phyloP scores from a whole-genome alignment of 2,888 invertebrate species.

The Ptilodon capucinus region DNA sequence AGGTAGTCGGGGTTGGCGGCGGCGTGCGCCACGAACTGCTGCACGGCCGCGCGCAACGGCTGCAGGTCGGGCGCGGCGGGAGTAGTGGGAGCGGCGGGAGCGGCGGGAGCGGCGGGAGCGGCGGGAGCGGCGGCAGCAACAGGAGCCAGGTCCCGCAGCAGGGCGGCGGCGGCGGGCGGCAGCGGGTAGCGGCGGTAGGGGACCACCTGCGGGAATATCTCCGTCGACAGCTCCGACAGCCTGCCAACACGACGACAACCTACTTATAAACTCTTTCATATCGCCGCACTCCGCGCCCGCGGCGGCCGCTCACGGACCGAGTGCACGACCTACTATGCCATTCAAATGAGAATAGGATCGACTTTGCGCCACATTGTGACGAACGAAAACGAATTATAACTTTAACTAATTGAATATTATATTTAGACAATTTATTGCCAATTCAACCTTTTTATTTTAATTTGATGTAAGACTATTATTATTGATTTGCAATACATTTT shows the following conservation, averaged over 20 bases:
- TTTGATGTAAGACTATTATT: too few species aligned
- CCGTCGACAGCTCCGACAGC: slow-evolving; percentile 38
- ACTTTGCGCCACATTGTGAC: too few species aligned
- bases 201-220: slow-evolving; percentile 47
- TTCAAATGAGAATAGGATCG: too few species aligned
- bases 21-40: slow-evolving; percentile 33
- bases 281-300: too few species aligned
- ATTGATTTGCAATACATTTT: too few species aligned
- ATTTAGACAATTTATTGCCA: too few species aligned
- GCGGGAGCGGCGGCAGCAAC: slow-evolving; percentile 2
- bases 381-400: too few species aligned
- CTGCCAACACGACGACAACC: slow-evolving; percentile 39
- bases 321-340: too few species aligned
- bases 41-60: slow-evolving; percentile 4
- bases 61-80: background rate
- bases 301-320: too few species aligned
- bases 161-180: slow-evolving; percentile 44
- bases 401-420: too few species aligned
- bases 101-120: slow-evolving; percentile 3
- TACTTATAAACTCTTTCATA: too few species aligned
- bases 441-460: too few species aligned
- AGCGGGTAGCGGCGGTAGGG: slow-evolving; percentile 64
- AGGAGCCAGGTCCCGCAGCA: slow-evolving; percentile 38
- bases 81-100: slow-evolving; percentile 3
- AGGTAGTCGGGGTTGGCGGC: slow-evolving; percentile 48